phyloP scores from a whole-genome alignment of 2,888 invertebrate species.

The Colletes collaris region DNA sequence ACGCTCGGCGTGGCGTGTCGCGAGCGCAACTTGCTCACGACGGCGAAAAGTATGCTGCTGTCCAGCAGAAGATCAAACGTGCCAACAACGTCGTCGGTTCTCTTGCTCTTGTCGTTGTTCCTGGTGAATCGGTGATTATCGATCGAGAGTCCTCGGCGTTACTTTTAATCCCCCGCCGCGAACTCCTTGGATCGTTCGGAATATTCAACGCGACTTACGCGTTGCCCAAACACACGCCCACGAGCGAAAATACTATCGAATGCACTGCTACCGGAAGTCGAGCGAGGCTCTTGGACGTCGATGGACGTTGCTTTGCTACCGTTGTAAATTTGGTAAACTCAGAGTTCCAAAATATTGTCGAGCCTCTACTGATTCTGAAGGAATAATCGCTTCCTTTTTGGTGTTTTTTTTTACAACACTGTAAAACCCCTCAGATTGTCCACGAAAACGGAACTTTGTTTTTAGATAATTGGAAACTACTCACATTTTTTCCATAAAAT shows the following conservation, averaged over 20 bases:
- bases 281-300: conserved; percentile 7
- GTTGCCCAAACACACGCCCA: conserved; percentile 23
- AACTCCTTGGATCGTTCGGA: conserved; percentile 11
- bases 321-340: neutral
- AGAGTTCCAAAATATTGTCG: neutral
- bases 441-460: no score
- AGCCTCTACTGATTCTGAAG: no score
- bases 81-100: conserved; percentile 69
- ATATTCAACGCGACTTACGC: conserved; percentile 27
- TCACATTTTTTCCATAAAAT: no score
- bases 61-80: conserved; percentile 81
- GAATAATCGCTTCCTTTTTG: no score
- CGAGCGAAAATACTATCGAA: conserved; percentile 5
- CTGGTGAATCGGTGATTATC: conserved; percentile 56
- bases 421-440: no score
- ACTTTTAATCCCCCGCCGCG: conserved; percentile 46
- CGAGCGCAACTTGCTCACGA: conserved; percentile 72
- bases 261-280: conserved; percentile 4
- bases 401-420: no score
- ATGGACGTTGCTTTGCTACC: neutral
- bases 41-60: conserved; percentile 78
- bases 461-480: no score
- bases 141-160: conserved; percentile 44
- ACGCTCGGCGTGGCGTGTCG: conserved; percentile 79
- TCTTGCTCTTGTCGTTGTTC: conserved; percentile 51